Conservation (phyloP, 2,113 vertebrate genomes). For the Eulacestoma nigropectus region DNA sequence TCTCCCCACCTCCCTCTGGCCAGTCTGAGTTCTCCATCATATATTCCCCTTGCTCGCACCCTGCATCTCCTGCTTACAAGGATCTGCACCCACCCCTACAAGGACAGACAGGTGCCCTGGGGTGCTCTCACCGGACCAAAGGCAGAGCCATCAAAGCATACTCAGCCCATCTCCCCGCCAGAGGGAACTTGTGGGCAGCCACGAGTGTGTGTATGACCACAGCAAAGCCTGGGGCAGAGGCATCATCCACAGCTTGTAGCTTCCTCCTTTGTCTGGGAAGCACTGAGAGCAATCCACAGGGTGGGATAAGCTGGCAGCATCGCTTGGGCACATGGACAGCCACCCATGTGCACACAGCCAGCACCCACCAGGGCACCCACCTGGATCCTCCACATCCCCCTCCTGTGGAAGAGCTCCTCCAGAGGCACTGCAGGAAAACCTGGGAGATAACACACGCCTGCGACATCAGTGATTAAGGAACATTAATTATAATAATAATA, state of each 20-base stretch:
- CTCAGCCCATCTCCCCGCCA: background rate
- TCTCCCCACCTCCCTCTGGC: background rate
- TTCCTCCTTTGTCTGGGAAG: background rate
- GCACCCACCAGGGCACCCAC: rapidly evolving
- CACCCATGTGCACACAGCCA: background rate
- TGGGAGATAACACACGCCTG: constrained; percentile 49
- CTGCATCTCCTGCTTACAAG: background rate
- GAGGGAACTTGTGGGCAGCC: rapidly evolving
- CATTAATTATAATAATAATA: constrained; percentile 73
- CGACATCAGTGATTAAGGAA: constrained; percentile 61
- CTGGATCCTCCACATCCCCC: background rate
- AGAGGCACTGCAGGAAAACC: constrained; percentile 7
- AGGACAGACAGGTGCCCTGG: rapidly evolving
- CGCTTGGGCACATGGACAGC: rapidly evolving
- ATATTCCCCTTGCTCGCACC: rapidly evolving
- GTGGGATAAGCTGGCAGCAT: background rate
- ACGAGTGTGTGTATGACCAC: rapidly evolving
- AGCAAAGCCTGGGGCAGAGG: background rate
- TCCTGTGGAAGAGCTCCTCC: background rate
- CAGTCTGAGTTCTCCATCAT: background rate
- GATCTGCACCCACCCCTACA: background rate
- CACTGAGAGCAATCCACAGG: rapidly evolving
- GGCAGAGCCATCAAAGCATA: background rate
- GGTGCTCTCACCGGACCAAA: background rate
- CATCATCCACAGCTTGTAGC: background rate